These are phyloP conservation scores for Clinocottus analis DNA, from an alignment of 2,113 vertebrate species.

Conservation along the genomic window DNA sequence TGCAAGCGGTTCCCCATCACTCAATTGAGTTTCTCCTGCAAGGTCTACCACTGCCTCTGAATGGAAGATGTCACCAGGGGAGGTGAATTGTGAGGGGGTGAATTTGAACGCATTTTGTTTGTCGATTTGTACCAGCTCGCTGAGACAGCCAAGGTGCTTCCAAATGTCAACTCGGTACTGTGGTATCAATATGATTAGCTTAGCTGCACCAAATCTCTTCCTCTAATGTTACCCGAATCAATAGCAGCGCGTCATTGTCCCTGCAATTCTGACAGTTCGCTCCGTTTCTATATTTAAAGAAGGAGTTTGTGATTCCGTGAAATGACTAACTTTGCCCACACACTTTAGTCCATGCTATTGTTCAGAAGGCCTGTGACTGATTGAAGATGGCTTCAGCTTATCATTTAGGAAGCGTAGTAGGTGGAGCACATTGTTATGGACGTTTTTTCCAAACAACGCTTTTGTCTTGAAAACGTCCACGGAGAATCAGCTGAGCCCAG, in stretches of 20 bases:
- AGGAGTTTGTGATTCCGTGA: background rate
- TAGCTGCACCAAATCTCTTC: conserved; percentile 37
- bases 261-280: conserved; percentile 29
- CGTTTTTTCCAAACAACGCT: conserved; percentile 3
- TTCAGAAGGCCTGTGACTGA: conserved; percentile 4
- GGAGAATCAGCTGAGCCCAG: background rate
- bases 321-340: background rate
- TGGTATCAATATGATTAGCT: conserved; percentile 72
- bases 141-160: conserved; percentile 63
- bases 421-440: background rate
- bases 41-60: conserved; percentile 47
- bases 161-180: conserved; percentile 70
- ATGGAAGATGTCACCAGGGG: conserved; percentile 54
- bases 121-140: conserved; percentile 63
- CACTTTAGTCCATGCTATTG: background rate
- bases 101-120: conserved; percentile 63
- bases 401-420: background rate
- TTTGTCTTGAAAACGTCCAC: conserved; percentile 18
- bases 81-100: conserved; percentile 62
- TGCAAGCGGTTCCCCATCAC: conserved; percentile 62
- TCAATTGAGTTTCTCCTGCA: conserved; percentile 65
- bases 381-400: background rate
- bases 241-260: conserved; percentile 49
- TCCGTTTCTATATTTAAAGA: conserved; percentile 8
- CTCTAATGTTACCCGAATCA: conserved; percentile 55